Conservation (phyloP, 1,140 invertebrate species). For the Temnothorax curvispinosus region DNA sequence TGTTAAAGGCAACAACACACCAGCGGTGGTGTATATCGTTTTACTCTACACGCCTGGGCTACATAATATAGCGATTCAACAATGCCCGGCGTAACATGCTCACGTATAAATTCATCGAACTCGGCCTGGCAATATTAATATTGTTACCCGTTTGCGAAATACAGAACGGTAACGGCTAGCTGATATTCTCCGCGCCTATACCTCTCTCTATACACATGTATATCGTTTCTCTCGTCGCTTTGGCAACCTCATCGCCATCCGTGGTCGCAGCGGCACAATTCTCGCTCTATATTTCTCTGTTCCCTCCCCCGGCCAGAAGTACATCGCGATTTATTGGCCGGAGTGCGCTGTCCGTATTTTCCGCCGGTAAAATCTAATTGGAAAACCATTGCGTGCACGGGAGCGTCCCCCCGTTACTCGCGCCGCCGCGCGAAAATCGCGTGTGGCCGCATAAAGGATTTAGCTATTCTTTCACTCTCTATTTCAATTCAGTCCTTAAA, state of each 20-base stretch:
- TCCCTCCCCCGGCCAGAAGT: background rate
- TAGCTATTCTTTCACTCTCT: slow-evolving; percentile 21
- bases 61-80: slow-evolving; percentile 60
- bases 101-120: slow-evolving; percentile 69
- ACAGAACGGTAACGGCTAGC: slow-evolving; percentile 46
- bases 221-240: background rate
- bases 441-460: slow-evolving; percentile 27
- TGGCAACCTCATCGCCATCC: slow-evolving; percentile 24
- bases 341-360: slow-evolving; percentile 73
- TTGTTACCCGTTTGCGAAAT: slow-evolving; percentile 73
- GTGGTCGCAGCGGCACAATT: slow-evolving; percentile 4
- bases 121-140: slow-evolving; percentile 74
- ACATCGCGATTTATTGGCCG: slow-evolving; percentile 75
- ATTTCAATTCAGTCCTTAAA: background rate
- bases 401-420: background rate
- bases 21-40: slow-evolving; percentile 22
- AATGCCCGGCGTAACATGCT: slow-evolving; percentile 40
- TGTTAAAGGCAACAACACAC: slow-evolving; percentile 32
- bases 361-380: slow-evolving; percentile 79
- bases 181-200: background rate
- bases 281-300: slow-evolving; percentile 36
- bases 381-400: slow-evolving; percentile 78
- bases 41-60: slow-evolving; percentile 52
- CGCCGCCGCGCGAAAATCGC: background rate
- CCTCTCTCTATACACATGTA: background rate